These are phyloP conservation scores for Ruditapes philippinarum DNA, from an alignment of 1,140 invertebrate genomes.

Conservation along the genomic window DNA sequence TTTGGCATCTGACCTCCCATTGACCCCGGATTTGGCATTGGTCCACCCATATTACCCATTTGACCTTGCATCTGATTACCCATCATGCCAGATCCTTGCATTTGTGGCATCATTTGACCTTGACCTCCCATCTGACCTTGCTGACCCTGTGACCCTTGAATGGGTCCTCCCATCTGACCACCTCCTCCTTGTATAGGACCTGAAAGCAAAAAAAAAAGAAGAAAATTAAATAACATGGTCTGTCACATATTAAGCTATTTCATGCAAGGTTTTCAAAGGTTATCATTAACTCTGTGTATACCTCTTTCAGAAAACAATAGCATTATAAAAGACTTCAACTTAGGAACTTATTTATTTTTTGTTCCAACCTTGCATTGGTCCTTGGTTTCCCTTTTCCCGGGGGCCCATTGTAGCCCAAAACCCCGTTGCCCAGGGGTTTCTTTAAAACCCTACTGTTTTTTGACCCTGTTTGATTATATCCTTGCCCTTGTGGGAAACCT, in stretches of 20 bases:
- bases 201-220: neutral
- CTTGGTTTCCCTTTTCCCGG: slow-evolving; percentile 9
- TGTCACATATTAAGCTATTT: no score
- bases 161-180: slow-evolving; percentile 26
- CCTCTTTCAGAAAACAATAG: no score
- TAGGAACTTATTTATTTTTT: no score
- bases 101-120: slow-evolving; percentile 68
- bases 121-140: slow-evolving; percentile 67
- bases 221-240: no score
- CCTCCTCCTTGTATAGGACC: slow-evolving; percentile 39
- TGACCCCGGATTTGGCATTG: slow-evolving; percentile 39
- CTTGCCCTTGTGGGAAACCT: slow-evolving; percentile 73
- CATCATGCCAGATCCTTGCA: slow-evolving; percentile 63
- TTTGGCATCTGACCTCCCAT: slow-evolving; percentile 66
- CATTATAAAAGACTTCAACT: no score
- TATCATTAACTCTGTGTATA: no score
- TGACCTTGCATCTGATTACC: slow-evolving; percentile 64
- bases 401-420: slow-evolving; percentile 59
- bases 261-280: no score
- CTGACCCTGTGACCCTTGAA: slow-evolving; percentile 29
- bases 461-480: slow-evolving; percentile 73
- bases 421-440: slow-evolving; percentile 73
- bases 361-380: slow-evolving; percentile 19
- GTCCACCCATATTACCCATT: slow-evolving; percentile 65
- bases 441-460: slow-evolving; percentile 74